These are phyloP conservation scores for Natator depressus DNA, from an alignment of 2,113 vertebrate species.

Conservation along the genomic window DNA sequence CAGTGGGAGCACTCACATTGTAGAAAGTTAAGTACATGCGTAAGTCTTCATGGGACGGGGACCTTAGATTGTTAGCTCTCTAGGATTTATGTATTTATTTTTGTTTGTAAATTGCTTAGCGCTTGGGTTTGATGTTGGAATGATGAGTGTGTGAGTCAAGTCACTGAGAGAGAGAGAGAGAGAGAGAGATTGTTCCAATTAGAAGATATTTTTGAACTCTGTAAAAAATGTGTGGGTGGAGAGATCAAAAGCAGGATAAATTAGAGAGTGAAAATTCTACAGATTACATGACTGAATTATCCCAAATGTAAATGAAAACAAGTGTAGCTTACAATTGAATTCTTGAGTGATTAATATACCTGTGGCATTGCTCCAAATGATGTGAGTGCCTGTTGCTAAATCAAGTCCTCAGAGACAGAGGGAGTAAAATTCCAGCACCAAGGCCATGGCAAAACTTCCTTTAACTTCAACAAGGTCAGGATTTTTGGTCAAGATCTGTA, in stretches of 20 bases:
- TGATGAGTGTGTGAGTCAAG: neutral
- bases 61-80: neutral
- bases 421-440: neutral
- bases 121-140: neutral
- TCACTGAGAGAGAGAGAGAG: neutral
- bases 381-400: neutral
- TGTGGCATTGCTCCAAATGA: neutral
- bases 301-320: neutral
- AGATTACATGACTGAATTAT: rapidly evolving
- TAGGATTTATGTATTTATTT: neutral
- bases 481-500: neutral
- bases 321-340: neutral
- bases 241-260: neutral
- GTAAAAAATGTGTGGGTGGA: neutral
- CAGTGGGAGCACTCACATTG: neutral
- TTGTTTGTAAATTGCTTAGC: neutral
- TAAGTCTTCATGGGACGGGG: neutral
- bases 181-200: neutral
- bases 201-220: neutral
- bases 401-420: neutral
- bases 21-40: neutral
- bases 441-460: neutral
- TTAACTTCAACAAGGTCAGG: neutral
- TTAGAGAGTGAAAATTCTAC: neutral
- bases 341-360: neutral